These are phyloP conservation scores for Lacerta viridis DNA, from an alignment of 2,797 vertebrate genomes.

Conservation along the genomic window DNA sequence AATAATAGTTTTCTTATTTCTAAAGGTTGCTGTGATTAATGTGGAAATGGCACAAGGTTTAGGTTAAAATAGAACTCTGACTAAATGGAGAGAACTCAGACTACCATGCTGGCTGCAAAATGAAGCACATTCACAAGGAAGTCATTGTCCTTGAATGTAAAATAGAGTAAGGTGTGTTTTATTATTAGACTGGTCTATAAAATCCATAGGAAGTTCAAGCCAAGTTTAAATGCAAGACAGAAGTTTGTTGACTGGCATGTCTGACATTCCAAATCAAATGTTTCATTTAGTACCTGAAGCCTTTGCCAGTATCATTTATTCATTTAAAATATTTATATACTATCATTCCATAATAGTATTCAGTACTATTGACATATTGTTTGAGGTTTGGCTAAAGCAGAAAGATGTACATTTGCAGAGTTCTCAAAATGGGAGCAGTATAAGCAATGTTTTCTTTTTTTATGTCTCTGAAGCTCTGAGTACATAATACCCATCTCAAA, in stretches of 20 bases:
- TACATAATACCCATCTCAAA: neutral
- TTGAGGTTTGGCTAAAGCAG: neutral
- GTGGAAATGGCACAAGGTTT: neutral
- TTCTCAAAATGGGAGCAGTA: neutral
- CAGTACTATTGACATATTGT: neutral
- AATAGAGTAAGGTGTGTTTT: neutral
- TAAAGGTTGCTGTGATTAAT: neutral
- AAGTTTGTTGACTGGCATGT: neutral
- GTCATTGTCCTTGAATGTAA: neutral
- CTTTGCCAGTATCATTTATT: neutral
- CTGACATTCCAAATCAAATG: neutral
- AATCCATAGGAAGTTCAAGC: neutral
- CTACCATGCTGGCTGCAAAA: neutral
- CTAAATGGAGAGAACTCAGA: neutral
- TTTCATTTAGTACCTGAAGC: neutral
- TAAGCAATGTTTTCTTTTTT: neutral
- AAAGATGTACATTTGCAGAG: neutral
- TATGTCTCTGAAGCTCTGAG: neutral
- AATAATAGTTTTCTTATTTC: neutral
- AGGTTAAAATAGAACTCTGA: neutral
- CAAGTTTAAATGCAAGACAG: neutral
- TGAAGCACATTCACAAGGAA: neutral
- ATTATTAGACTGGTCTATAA: neutral
- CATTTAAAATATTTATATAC: neutral
- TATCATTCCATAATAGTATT: neutral